Evolutionary conservation across 2,113 vertebrate species (phyloP), one percentile per base, ranked within the genome.

Genomic region (Triplophysa siluroides): DNA sequence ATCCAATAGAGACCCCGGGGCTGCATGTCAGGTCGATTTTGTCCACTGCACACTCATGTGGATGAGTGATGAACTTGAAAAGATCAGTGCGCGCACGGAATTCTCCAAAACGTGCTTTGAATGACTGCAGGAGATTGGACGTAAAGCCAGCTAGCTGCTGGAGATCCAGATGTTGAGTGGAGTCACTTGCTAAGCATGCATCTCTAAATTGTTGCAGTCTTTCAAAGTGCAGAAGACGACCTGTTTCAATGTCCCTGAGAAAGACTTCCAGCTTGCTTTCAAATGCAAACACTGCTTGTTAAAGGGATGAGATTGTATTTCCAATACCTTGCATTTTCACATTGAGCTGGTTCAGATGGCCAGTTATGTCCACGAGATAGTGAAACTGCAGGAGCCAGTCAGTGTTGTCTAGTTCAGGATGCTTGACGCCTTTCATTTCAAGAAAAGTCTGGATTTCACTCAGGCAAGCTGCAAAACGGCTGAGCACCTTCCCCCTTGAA

Each of bases 51-150:
- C 82, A 75, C 83, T 83, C 76, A 18, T 86, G 21, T 79, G 81
- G 66, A 85, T 83, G 84, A 13, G 77, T 87, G 64, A 87, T 87
- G 71, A 87, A 83, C 38, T 88, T 86, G 64, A 87, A 89, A 81
- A 83, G 75, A 83, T 2, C 7, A 60, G 54, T 60, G 24, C 3
- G 64, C 67, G 47, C 66, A 56, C 18, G 29, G 85, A 87, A 87
- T 56, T 88, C 85, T 78, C 77, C 67, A 79, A 86, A 87, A 61
- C 74, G 23, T 11, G 43, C 52, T 85, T 84, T 85, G 72, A 89
- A 89, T 10, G 66, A 88, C 84, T 71, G 26, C 24, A 86, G 78
- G 58, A 88, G 78, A 75, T 71, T 52, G 18, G 81, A 85, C 45
- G 88, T 89, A 61, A 86, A 88, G 82, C 61, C 84, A 1, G 74